phyloP scores from a whole-genome alignment of 2,797 vertebrate species.

The Sebastes reedi region DNA sequence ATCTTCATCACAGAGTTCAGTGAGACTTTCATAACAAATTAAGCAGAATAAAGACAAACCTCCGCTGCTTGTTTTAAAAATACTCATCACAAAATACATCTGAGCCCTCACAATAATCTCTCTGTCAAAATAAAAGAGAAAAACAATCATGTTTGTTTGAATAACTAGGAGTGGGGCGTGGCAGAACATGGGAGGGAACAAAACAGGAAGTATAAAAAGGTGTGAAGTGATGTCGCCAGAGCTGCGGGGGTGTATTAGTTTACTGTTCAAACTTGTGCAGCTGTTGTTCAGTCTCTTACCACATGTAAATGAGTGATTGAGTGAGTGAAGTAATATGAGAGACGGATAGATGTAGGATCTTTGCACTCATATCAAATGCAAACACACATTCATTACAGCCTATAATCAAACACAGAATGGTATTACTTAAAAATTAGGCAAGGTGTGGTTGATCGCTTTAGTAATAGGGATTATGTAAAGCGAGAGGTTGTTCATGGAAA shows the following conservation, averaged over 20 bases:
- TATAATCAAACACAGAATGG: background rate
- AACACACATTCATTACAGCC: background rate
- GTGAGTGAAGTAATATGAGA: slow-evolving; percentile 2
- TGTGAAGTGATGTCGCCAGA: slow-evolving; percentile 20
- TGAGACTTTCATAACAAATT: background rate
- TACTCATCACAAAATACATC: background rate
- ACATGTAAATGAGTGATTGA: background rate
- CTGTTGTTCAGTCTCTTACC: slow-evolving; percentile 7
- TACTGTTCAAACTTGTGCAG: slow-evolving; percentile 49
- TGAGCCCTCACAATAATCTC: background rate
- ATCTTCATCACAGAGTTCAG: background rate
- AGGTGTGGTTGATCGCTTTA: slow-evolving; percentile 16
- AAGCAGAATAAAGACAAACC: background rate
- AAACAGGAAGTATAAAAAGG: slow-evolving; percentile 48
- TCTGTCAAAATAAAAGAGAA: slow-evolving; percentile 3
- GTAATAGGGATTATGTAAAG: background rate
- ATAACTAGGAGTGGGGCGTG: background rate
- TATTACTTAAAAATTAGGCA: background rate
- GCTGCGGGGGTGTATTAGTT: slow-evolving; percentile 21
- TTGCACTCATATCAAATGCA: background rate
- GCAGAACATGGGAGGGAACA: background rate
- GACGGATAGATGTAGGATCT: background rate
- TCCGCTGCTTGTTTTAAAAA: background rate
- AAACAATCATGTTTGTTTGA: background rate
- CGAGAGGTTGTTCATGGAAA: background rate